Conservation (phyloP, 2,113 vertebrate species). For the Mastomys coucha region DNA sequence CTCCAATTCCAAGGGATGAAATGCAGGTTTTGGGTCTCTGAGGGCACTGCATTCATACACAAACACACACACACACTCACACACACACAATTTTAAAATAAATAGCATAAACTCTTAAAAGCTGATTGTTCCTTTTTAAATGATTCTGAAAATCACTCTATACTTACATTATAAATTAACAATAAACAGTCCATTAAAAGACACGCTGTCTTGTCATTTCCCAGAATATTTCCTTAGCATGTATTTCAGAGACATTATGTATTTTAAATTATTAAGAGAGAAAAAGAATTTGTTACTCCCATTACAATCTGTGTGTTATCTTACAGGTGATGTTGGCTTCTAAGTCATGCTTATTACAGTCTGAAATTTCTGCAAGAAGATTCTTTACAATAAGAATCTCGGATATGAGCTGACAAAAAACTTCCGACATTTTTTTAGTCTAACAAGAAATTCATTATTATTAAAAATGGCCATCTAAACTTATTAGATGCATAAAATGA, state of each 20-base stretch:
- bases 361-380: slow-evolving; percentile 45
- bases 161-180: slow-evolving; percentile 13
- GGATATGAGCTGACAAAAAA: slow-evolving; percentile 56
- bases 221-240: slow-evolving; percentile 49
- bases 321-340: slow-evolving; percentile 52
- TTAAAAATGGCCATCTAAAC: slow-evolving; percentile 73
- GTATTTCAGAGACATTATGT: neutral
- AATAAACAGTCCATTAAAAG: slow-evolving; percentile 29
- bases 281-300: slow-evolving; percentile 54
- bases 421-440: slow-evolving; percentile 49
- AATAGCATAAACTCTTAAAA: neutral
- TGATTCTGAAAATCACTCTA: neutral
- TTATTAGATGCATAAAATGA: slow-evolving; percentile 67
- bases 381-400: slow-evolving; percentile 66
- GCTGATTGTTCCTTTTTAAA: neutral
- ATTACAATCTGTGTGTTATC: slow-evolving; percentile 40
- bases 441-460: slow-evolving; percentile 65
- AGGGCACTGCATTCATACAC: rapidly evolving
- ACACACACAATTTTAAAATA: neutral
- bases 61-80: neutral
- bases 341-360: slow-evolving; percentile 60
- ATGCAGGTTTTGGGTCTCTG: too few relatives aligned
- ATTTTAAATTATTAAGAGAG: slow-evolving; percentile 31
- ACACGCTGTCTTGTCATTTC: neutral
- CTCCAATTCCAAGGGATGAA: neutral